Evolutionary conservation across 2,113 vertebrate genomes (phyloP).

Genomic region (Gnathonemus echidnorhynchus): DNA sequence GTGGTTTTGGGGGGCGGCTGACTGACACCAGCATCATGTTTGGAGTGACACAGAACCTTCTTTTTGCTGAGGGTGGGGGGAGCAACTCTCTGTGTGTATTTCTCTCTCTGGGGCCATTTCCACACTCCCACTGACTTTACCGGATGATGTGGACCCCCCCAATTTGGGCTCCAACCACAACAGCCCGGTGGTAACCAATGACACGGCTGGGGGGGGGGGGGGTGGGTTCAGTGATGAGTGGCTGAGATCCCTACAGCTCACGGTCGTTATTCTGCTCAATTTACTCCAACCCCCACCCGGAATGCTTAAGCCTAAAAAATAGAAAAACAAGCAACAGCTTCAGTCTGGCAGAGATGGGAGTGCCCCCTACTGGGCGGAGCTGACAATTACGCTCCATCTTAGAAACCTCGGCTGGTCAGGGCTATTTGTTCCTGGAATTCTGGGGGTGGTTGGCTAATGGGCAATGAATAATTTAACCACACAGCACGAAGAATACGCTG

Average conservation of each 20-base stretch:
- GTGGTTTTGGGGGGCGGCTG: neutral
- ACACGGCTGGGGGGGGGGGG: neutral
- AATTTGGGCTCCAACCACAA: neutral
- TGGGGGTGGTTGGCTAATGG: neutral
- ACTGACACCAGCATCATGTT: neutral
- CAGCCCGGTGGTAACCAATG: neutral
- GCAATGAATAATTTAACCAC: neutral
- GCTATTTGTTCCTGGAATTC: neutral
- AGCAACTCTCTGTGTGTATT: neutral
- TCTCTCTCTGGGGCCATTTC: neutral
- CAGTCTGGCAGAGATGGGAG: no score
- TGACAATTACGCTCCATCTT: neutral
- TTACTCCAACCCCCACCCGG: neutral
- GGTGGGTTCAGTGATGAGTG: neutral
- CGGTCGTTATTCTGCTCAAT: neutral
- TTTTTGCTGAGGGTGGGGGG: neutral
- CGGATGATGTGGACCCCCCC: neutral
- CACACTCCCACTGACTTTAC: neutral
- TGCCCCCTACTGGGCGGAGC: neutral
- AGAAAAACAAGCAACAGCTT: neutral
- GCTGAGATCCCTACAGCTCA: neutral
- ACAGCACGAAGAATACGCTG: neutral
- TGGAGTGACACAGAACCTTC: neutral
- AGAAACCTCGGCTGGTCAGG: neutral
- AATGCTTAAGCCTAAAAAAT: neutral